phyloP scores from a whole-genome alignment of 2,888 invertebrate genomes.

The Catocala fraxini region DNA sequence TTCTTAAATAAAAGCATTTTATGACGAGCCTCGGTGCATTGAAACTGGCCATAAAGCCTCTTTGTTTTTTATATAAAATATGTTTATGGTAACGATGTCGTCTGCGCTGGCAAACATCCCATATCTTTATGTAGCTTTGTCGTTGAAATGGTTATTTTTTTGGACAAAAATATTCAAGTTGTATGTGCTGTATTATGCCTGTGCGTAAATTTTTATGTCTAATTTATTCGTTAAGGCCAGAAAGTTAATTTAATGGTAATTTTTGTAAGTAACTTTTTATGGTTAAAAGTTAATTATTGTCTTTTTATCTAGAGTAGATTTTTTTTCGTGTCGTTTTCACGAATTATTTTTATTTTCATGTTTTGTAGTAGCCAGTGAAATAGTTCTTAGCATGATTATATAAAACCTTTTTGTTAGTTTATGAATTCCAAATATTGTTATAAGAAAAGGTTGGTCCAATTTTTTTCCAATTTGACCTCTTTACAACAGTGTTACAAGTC shows the following conservation, averaged over 20 bases:
- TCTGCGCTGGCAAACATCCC: neutral
- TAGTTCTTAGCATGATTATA: no score
- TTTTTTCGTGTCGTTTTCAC: neutral
- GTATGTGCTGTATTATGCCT: neutral
- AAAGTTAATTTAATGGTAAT: neutral
- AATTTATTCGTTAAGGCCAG: constrained; percentile 4
- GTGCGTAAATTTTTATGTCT: neutral
- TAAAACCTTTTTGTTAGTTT: no score
- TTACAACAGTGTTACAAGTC: no score
- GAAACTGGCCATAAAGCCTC: neutral
- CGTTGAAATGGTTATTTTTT: constrained; percentile 17
- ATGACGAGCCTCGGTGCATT: no score
- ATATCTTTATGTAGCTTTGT: constrained; percentile 1
- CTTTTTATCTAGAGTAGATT: constrained; percentile 3
- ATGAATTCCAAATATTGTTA: no score
- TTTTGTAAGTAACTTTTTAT: constrained; percentile 22
- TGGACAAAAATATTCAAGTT: constrained; percentile 11
- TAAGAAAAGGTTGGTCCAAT: no score
- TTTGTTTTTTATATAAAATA: constrained; percentile 24
- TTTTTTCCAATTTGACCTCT: no score
- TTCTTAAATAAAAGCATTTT: no score
- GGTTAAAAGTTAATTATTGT: constrained; percentile 18
- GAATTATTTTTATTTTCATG: no score
- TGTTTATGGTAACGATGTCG: constrained; percentile 11
- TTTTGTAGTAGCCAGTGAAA: no score